Evolutionary conservation across 1,140 invertebrate species (phyloP), one percentile per base, ranked within the genome.

Genomic region (Hycleus phaleratus): DNA sequence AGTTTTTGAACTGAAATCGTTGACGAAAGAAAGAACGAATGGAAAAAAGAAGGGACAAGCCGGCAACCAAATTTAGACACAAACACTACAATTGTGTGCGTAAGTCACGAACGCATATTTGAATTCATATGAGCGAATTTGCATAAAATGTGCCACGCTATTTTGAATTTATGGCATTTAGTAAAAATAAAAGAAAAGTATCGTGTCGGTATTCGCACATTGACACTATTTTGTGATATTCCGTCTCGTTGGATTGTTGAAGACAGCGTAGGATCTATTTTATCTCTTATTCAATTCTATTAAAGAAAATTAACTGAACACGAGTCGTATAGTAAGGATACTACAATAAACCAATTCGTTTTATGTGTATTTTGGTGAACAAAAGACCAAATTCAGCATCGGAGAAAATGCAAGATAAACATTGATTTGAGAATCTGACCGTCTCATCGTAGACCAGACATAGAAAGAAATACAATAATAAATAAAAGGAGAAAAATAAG

Each of bases 371-470:
- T 32, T 32, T 32, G 7, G 4, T 7, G 32, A 32, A 32, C 32
- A 32, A 32, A 32, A 32, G 4, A 5, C 32, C 32, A 32, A 32
- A 32, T 7, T 32, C 32, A 32, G 32, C 49, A 57, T 51, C 43
- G 56, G 52, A 52, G 48, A 38, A 55, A 59, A 45, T 59, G 38
- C 44, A 60, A 63, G 61, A 63, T 63, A 63, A 63, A 60, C 49
- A 63, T 63, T 60, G 61, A 63, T 63, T 63, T 60, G 58, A 38
- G 58, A 51, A 63, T 60, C 61, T 52, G 50, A 54, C 43, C 58
- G 54, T 50, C 53, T 32, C 32, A 32, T 32, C 32, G 18, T 7
- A 32, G 32, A 5, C 32, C 32, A 32, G 32, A 32, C 32, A 7
- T 32, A 32, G 32, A 59, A 38, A 43, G 61, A 63, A 63, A 56